phyloP scores from a whole-genome alignment of 1,140 invertebrate genomes.

The Papilio glaucus region DNA sequence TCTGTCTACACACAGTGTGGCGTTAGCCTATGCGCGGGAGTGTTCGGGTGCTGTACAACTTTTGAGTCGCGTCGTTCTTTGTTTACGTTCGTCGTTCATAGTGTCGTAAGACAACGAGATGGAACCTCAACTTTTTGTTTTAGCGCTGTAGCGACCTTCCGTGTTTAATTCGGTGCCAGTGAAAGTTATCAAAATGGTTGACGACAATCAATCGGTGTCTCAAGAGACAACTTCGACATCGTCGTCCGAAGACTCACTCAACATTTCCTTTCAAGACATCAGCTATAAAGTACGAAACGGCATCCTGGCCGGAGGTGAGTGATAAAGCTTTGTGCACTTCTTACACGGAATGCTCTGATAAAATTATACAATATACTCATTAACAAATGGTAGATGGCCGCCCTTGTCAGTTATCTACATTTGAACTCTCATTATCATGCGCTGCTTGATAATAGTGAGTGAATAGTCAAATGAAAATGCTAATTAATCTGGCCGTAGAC shows the following conservation, averaged over 20 bases:
- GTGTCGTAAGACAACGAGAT: conserved; percentile 61
- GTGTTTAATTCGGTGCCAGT: conserved; percentile 48
- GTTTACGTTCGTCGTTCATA: conserved; percentile 66
- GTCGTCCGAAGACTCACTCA: conserved; percentile 65
- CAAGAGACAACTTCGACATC: conserved; percentile 71
- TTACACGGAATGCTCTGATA: conserved; percentile 39
- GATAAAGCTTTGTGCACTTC: conserved; percentile 40
- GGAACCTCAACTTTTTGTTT: conserved; percentile 58
- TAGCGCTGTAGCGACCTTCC: conserved; percentile 46
- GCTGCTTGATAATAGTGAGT: conserved; percentile 51
- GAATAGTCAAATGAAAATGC: conserved; percentile 45
- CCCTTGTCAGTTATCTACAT: conserved; percentile 47
- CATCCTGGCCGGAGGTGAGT: conserved; percentile 62
- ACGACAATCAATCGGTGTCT: conserved; percentile 65
- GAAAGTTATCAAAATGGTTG: conserved; percentile 59
- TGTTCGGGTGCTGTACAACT: conserved; percentile 40
- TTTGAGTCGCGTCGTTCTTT: conserved; percentile 51
- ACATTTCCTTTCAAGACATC: conserved; percentile 71
- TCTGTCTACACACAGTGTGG: conserved; percentile 44
- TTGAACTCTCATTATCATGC: conserved; percentile 51
- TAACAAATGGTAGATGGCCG: conserved; percentile 40
- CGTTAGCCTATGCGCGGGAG: conserved; percentile 48
- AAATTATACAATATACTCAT: conserved; percentile 44
- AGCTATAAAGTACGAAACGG: conserved; percentile 65
- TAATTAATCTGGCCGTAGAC: conserved; percentile 30